Base-by-base conservation (phyloP, 2,797 vertebrate species). In the Momotus momota region DNA sequence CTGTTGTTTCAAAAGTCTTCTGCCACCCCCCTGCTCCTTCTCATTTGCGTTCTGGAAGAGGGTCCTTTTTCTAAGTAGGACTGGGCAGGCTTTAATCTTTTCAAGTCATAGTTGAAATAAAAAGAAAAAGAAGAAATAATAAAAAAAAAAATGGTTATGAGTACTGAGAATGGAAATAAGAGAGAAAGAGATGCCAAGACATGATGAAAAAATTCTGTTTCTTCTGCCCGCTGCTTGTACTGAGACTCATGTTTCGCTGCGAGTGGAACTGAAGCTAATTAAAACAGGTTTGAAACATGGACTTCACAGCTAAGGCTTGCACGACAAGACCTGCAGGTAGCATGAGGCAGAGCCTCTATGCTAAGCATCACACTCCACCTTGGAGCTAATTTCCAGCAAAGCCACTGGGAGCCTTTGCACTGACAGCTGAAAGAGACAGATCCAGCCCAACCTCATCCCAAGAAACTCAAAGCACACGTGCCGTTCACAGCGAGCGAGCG, bases 151-250 rank as follows among this genome's bases (percentile, higher is more conserved):
- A 25, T 23, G 21, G 31, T 65, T 90, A 23, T 27, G 70, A 80
- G 65, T 72, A 52, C 4, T 35, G 66, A 79, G 52, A 82, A 25
- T 61, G 22, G 69, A 52, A 94, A 65, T 67, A 31, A 83, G n/a
- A 83, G 21, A 67, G 49, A 67, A 26, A 31, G 26, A 58, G 25
- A 83, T 73, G 88, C 83, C 94, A 95, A 89, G 79, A 82, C 12
- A 58, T 84, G 89, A 92, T 67, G 88, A 91, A 94, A 93, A 94
- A 86, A 35, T 83, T n/a, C 46, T 94, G 77, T 81, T 95, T 87
- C 73, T 91, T 83, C 80, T 83, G 71, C 45, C 17, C 0, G 0
- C 23, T 38, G 33, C 86, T 91, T 87, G 65, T 64, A 14, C 57
- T 1, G 22, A 90, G 82, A 58, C 26, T 79, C 52, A 12, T 16